These are phyloP conservation scores for Telmatherina bonti DNA, from an alignment of 2,797 vertebrate species.

Conservation along the genomic window DNA sequence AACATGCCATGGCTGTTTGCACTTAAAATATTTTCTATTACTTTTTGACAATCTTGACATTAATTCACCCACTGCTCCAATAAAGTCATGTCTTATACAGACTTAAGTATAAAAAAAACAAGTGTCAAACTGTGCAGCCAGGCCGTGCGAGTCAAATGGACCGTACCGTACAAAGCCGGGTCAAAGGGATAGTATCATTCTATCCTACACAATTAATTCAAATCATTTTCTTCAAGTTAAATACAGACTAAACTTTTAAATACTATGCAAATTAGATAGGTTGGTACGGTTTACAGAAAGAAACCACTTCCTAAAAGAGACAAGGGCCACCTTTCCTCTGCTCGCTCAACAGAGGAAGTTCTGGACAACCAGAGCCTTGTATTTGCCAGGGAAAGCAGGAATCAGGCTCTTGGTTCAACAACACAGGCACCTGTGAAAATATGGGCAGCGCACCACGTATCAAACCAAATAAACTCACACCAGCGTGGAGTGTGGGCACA, in stretches of 20 bases:
- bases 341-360: slow-evolving; percentile 59
- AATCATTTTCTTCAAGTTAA: slow-evolving; percentile 11
- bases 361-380: slow-evolving; percentile 76
- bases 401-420: slow-evolving; percentile 79
- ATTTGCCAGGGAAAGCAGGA: slow-evolving; percentile 79
- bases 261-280: slow-evolving; percentile 4
- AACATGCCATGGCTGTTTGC: slow-evolving; percentile 46
- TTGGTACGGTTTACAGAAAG: slow-evolving; percentile 10
- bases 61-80: slow-evolving; percentile 48
- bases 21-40: slow-evolving; percentile 45
- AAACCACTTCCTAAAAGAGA: slow-evolving; percentile 39
- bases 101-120: slow-evolving; percentile 37
- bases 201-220: slow-evolving; percentile 9
- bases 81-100: slow-evolving; percentile 57
- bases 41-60: slow-evolving; percentile 44
- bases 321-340: slow-evolving; percentile 19
- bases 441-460: slow-evolving; percentile 77
- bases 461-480: slow-evolving; percentile 81
- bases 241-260: slow-evolving; percentile 5
- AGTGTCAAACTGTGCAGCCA: slow-evolving; percentile 32
- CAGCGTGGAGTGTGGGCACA: slow-evolving; percentile 61
- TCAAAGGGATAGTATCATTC: neutral
- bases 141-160: neutral
- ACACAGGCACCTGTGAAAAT: slow-evolving; percentile 84
- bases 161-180: neutral